Percentiles rank a stretch among this genome's conserved stretches.
Conservation (phyloP, 2,113 vertebrate genomes). For the Caloenas nicobarica region DNA sequence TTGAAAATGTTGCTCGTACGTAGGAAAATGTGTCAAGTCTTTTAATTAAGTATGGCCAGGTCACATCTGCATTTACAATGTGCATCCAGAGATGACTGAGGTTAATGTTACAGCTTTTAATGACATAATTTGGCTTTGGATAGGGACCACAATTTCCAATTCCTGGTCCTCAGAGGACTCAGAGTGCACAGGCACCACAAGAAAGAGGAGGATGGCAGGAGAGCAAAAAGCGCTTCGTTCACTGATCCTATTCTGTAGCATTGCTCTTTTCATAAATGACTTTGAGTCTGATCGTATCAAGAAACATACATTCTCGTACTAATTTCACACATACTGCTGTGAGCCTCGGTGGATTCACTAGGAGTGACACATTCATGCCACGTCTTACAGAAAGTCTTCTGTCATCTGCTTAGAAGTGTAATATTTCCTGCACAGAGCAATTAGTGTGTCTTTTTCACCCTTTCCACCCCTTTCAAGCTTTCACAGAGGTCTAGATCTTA, state of each 20-base stretch:
- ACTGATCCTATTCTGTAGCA: not conserved
- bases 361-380: not conserved
- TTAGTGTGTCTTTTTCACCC: not conserved
- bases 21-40: not conserved
- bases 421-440: not conserved
- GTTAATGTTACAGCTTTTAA: not conserved
- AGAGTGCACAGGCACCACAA: not conserved
- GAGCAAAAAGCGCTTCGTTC: not conserved
- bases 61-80: not conserved
- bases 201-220: not conserved
- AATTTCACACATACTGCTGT: not conserved
- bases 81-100: not conserved
- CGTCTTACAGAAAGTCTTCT: not conserved
- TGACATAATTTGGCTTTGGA: not conserved
- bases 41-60: not conserved
- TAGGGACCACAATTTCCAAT: fast-evolving
- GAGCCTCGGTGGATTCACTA: not conserved
- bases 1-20: not conserved
- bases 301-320: not conserved
- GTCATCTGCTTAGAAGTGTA: not conserved
- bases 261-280: not conserved
- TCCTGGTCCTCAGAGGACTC: not conserved
- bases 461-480: not conserved
- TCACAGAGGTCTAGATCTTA: not conserved
- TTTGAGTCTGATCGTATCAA: not conserved